Percentiles rank a stretch among this genome's conserved stretches.
These are phyloP conservation scores for Perdita meconis DNA, from an alignment of 2,888 invertebrate genomes.

Conservation along the genomic window DNA sequence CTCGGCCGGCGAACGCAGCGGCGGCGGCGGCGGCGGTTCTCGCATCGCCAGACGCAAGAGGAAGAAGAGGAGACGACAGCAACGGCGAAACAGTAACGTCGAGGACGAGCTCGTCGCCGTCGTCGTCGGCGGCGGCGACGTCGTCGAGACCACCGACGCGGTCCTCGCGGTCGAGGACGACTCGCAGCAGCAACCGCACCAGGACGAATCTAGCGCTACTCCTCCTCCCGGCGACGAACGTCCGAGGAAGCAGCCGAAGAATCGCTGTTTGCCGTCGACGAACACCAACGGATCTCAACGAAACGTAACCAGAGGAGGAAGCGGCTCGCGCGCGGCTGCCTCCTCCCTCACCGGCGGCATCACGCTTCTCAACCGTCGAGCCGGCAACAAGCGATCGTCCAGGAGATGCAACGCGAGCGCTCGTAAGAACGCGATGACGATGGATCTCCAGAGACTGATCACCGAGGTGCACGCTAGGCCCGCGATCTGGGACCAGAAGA, in stretches of 20 bases:
- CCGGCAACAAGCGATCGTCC: slow-evolving; percentile 65
- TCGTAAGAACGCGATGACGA: slow-evolving; percentile 73
- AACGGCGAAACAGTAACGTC: slow-evolving; percentile 48
- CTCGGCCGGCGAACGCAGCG: no score
- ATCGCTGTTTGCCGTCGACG: slow-evolving; percentile 28
- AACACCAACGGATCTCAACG: slow-evolving; percentile 50
- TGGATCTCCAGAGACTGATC: slow-evolving; percentile 77
- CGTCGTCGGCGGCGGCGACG: slow-evolving; percentile 26
- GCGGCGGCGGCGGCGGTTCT: no score
- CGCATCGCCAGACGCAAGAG: slow-evolving; percentile 66
- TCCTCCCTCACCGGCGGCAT: slow-evolving; percentile 63
- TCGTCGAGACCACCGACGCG: slow-evolving; percentile 2
- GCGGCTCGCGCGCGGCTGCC: slow-evolving; percentile 68
- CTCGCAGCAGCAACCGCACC: slow-evolving; percentile 23
- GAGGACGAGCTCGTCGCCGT: slow-evolving; percentile 54
- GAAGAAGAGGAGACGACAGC: slow-evolving; percentile 68
- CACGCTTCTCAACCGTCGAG: slow-evolving; percentile 69
- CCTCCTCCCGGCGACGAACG: slow-evolving; percentile 42
- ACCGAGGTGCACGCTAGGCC: slow-evolving; percentile 76
- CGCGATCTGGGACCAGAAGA: slow-evolving; percentile 79
- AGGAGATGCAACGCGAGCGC: slow-evolving; percentile 70
- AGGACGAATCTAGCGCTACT: slow-evolving; percentile 17
- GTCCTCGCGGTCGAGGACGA: slow-evolving; percentile 25
- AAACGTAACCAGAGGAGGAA: slow-evolving; percentile 64
- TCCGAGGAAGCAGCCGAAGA: slow-evolving; percentile 35